Base-by-base conservation (phyloP, 2,888 invertebrate species). In the Lasioglossum vierecki region DNA sequence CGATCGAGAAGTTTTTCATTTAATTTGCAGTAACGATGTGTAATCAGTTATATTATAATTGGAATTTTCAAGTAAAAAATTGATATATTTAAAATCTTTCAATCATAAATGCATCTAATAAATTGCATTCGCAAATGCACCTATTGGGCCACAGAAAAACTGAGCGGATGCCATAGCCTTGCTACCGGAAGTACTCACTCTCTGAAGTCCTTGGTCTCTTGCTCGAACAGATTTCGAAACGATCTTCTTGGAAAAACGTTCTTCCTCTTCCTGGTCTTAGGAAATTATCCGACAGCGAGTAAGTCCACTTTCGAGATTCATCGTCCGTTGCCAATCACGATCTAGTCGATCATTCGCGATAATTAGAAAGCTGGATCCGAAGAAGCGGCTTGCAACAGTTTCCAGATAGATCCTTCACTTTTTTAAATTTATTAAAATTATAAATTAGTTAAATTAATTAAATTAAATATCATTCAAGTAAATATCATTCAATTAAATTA, bases 251-350 rank as follows among this genome's bases (percentile, higher is more conserved):
- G 63, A n/a, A 30, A 26, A 41, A 41, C 15, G 41, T 30, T 60
- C 75, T 41, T 18, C 22, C 57, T n/a, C 18, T 46, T 76, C 66
- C n/a, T 15, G 70, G 30, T 0, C 68, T 68, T 68, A 74, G 26
- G 35, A 18, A 49, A 74, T 22, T 18, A 6, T 11, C 22, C 22
- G n/a, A 18, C 49, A 18, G 60, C 4, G 18, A 73, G 53, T 26
- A 15, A 15, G 57, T 6, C 53, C 49, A 60, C 80, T 84, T 49
- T 81, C 75, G 73, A 86, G 80, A 81, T 76, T 84, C 83, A 84
- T 84, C 46, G 79, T 57, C 79, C 84, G 79, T 79, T 46, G 44
- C 70, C 46, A 44, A 26, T 11, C 66, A 35, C 66, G 22, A 66
- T 66, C 66, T 18, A 30, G 8, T 1, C 66, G 66, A 66, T 66